A percentile compares a stretch with the other conserved stretches of the same genome.
Conservation (phyloP, 2,888 invertebrate genomes). For the Elaeidobius kamerunicus region DNA sequence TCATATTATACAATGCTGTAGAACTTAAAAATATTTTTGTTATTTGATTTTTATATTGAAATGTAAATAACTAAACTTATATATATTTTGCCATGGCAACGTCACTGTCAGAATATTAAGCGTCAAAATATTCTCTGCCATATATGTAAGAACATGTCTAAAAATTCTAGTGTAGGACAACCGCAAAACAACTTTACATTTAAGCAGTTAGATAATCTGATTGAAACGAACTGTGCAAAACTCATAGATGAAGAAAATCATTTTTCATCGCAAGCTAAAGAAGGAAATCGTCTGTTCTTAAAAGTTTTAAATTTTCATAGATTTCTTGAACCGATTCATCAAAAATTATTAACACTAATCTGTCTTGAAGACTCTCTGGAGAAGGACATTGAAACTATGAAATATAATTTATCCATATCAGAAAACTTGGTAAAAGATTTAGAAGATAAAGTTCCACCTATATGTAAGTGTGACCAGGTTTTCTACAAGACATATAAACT, state of each 20-base stretch:
- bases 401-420: background rate
- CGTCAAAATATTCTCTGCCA: too few species aligned
- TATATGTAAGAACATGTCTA: background rate
- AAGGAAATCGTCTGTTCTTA: background rate
- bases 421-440: background rate
- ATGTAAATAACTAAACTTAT: too few species aligned
- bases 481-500: background rate
- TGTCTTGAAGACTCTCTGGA: constrained; percentile 2
- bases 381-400: constrained; percentile 1
- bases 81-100: too few species aligned
- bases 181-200: background rate
- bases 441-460: background rate
- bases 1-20: too few species aligned
- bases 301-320: constrained; percentile 2
- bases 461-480: background rate
- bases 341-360: background rate
- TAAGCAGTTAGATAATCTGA: background rate
- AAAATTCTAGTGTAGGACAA: background rate
- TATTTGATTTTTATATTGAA: too few species aligned
- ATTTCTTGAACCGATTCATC: background rate
- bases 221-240: background rate
- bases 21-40: too few species aligned
- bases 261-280: constrained; percentile 3
- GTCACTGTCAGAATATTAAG: too few species aligned
- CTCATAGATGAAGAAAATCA: background rate